Percentiles rank a stretch among this genome's conserved stretches.
Evolutionary conservation across 2,888 invertebrate species (phyloP).

Genomic region (Monoplex corrugatus): DNA sequence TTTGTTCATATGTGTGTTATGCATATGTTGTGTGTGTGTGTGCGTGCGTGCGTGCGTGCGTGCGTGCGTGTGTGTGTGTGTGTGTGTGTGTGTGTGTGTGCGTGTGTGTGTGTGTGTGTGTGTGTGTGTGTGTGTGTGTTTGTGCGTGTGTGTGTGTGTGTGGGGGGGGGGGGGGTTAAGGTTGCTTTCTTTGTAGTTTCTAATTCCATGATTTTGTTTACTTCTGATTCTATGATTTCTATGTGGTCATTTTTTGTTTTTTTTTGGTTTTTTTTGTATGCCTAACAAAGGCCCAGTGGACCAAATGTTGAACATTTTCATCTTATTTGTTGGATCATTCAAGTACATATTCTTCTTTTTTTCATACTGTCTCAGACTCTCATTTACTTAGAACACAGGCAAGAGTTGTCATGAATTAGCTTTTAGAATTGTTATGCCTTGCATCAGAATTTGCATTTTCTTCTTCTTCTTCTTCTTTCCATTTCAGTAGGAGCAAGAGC

Average conservation of each 20-base stretch:
- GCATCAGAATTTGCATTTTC: not conserved
- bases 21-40: too few species aligned
- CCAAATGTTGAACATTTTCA: not conserved
- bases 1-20: too few species aligned
- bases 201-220: too few species aligned
- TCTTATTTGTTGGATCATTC: not conserved
- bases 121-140: not conserved
- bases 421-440: not conserved
- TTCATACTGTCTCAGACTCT: not conserved
- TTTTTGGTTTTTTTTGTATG: too few species aligned
- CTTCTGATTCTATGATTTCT: not conserved
- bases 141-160: too few species aligned
- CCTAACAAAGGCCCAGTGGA: too few species aligned
- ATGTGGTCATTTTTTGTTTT: not conserved
- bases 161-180: not conserved
- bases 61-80: too few species aligned
- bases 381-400: not conserved
- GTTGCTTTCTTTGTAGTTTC: not conserved
- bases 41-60: too few species aligned
- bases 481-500: too few species aligned
- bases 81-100: too few species aligned
- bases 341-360: not conserved
- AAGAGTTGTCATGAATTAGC: too few species aligned
- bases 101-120: slow-evolving; percentile 1
- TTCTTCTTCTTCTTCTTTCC: slow-evolving; percentile 37